Conservation (phyloP, 2,113 vertebrate species). For the Eretmochelys imbricata region DNA sequence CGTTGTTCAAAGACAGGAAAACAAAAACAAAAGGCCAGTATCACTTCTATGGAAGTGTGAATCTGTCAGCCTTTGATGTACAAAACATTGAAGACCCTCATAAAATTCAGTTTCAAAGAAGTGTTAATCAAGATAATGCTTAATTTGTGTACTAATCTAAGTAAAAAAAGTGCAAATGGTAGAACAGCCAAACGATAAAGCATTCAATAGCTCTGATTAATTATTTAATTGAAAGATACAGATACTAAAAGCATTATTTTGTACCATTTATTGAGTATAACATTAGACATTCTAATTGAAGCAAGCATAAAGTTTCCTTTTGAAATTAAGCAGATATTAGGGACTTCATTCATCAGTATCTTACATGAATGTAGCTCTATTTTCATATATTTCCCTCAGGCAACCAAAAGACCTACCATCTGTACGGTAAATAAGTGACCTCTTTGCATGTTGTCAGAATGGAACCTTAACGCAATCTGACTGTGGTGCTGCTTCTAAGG, state of each 20-base stretch:
- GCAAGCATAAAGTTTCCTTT: neutral
- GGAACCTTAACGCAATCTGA: neutral
- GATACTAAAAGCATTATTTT: slow-evolving; percentile 8
- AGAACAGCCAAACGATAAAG: neutral
- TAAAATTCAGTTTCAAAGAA: slow-evolving; percentile 72
- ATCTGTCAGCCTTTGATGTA: slow-evolving; percentile 55
- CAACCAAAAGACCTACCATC: neutral
- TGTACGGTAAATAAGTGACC: neutral
- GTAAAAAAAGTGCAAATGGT: neutral
- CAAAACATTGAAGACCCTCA: slow-evolving; percentile 43
- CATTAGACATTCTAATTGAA: neutral
- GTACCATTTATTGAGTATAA: neutral
- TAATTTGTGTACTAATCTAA: slow-evolving; percentile 72
- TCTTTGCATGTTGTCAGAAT: neutral
- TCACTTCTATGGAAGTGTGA: slow-evolving; percentile 1
- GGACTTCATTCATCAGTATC: neutral
- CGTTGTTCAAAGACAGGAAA: slow-evolving; percentile 63
- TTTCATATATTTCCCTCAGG: neutral
- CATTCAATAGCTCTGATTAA: neutral
- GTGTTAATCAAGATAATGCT: slow-evolving; percentile 58
- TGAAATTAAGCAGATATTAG: neutral
- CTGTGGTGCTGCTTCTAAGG: neutral
- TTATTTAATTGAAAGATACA: slow-evolving; percentile 4
- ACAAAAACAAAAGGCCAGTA: slow-evolving; percentile 26
- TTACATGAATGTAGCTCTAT: neutral